Conservation (phyloP, 1,140 invertebrate species). For the Cataglyphis hispanica region DNA sequence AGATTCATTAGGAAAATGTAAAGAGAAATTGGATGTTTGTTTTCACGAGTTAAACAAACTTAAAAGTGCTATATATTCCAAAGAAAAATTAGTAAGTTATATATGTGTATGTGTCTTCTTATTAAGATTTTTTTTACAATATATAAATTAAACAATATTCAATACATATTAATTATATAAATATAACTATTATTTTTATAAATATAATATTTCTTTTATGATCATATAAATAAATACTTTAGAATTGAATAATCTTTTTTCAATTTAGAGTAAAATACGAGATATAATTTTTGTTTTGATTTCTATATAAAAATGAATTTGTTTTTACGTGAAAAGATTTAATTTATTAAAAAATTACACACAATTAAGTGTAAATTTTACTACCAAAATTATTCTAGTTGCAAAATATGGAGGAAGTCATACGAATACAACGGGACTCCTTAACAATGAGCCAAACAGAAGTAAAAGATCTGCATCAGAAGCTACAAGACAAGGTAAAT, state of each 20-base stretch:
- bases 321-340: conserved; percentile 2
- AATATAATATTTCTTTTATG: no score
- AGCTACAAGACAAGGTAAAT: conserved; percentile 82
- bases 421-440: conserved; percentile 83
- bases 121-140: no score
- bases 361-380: conserved; percentile 26
- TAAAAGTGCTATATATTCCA: conserved; percentile 77
- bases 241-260: not conserved
- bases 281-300: not conserved
- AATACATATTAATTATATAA: not conserved
- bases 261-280: not conserved
- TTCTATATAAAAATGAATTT: conserved; percentile 36
- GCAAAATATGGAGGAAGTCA: conserved; percentile 83
- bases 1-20: conserved; percentile 76
- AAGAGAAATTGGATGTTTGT: conserved; percentile 75
- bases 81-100: conserved; percentile 83
- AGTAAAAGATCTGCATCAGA: conserved; percentile 81
- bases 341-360: not conserved
- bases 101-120: not conserved
- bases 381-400: conserved; percentile 73
- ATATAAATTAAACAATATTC: not conserved
- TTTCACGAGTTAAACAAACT: conserved; percentile 80
- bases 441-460: conserved; percentile 81
- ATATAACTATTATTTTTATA: no score
- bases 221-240: not conserved